phyloP scores from a whole-genome alignment of 2,888 invertebrate species.

The Barypeithes pellucidus region DNA sequence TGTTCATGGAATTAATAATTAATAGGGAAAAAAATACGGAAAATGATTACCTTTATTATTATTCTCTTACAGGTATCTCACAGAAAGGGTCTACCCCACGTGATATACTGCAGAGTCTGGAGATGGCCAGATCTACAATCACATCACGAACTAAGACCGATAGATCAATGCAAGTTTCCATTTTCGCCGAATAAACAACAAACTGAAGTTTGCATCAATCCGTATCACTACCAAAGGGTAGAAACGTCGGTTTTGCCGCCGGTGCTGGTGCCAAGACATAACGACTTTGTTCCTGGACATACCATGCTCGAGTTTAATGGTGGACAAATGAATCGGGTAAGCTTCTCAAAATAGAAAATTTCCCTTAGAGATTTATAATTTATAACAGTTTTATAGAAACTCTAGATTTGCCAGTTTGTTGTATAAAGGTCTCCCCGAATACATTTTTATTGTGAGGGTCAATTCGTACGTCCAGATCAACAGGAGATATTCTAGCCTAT shows the following conservation, averaged over 20 bases:
- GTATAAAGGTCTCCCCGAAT: no score
- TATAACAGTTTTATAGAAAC: no score
- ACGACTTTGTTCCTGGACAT: constrained; percentile 93
- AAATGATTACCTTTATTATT: no score
- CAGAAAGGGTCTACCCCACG: constrained; percentile 96
- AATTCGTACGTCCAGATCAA: no score
- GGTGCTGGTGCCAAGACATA: constrained; percentile 96
- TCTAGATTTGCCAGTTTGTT: no score
- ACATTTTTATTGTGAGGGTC: no score
- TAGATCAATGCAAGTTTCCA: constrained; percentile 93
- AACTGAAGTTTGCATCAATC: constrained; percentile 98
- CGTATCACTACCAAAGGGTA: constrained; percentile 97
- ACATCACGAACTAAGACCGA: constrained; percentile 95
- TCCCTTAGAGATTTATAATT: no score
- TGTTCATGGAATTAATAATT: no score
- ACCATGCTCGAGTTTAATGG: constrained; percentile 71
- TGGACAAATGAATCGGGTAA: neutral
- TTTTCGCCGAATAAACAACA: constrained; percentile 78
- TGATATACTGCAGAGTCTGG: constrained; percentile 99
- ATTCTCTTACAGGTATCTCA: constrained; percentile 88
- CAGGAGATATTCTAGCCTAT: no score
- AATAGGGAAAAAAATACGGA: no score
- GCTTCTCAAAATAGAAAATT: neutral
- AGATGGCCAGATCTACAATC: constrained; percentile 98
- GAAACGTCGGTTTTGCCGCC: constrained; percentile 97